phyloP scores from a whole-genome alignment of 2,888 invertebrate species.

The Cylloceria caligata region DNA sequence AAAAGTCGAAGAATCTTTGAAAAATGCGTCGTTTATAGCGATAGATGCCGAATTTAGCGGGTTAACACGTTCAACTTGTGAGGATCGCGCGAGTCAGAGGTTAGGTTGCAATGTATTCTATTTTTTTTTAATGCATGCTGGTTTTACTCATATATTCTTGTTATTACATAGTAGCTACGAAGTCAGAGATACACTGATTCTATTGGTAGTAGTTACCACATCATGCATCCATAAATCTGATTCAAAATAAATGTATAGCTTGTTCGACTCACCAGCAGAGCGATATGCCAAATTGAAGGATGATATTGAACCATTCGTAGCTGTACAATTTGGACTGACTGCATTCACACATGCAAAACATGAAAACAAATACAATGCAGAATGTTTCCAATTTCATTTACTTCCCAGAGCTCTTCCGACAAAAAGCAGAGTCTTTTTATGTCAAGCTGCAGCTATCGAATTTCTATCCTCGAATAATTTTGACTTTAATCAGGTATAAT shows the following conservation, averaged over 20 bases:
- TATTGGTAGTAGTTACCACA: too few relatives aligned
- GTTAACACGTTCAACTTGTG: conserved; percentile 78
- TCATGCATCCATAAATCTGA: background rate
- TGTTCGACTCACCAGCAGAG: conserved; percentile 87
- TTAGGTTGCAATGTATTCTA: background rate
- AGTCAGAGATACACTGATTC: background rate
- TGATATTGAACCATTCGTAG: conserved; percentile 86
- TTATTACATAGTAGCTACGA: too few relatives aligned
- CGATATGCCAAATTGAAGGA: conserved; percentile 86
- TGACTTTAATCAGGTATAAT: conserved; percentile 91
- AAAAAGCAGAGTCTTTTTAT: conserved; percentile 87
- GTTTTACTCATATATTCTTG: conserved; percentile 57
- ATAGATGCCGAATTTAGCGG: conserved; percentile 92
- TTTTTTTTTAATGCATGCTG: conserved; percentile 3
- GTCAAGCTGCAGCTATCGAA: conserved; percentile 88
- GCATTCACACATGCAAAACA: conserved; percentile 87
- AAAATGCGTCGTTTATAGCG: conserved; percentile 87
- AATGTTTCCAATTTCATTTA: conserved; percentile 89
- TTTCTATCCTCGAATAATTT: conserved; percentile 88
- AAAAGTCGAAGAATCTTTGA: conserved; percentile 86
- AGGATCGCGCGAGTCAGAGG: conserved; percentile 5
- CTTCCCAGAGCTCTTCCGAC: conserved; percentile 88
- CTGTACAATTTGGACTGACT: conserved; percentile 90
- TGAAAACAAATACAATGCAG: conserved; percentile 87
- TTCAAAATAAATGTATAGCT: conserved; percentile 83